phyloP scores from a whole-genome alignment of 2,797 vertebrate species.

The Tamandua tetradactyla region DNA sequence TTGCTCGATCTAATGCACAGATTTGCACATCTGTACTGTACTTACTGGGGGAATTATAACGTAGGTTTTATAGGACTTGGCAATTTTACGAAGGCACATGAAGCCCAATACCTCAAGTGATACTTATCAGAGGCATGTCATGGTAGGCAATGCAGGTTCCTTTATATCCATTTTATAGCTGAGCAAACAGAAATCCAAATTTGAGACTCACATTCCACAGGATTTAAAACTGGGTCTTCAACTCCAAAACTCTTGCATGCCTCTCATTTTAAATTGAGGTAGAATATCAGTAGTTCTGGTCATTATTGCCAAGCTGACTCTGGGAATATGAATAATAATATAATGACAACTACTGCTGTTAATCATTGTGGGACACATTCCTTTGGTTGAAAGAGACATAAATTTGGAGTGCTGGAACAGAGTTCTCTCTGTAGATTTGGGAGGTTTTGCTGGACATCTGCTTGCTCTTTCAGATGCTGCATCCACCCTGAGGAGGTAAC shows the following conservation, averaged over 20 bases:
- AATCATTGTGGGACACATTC: background rate
- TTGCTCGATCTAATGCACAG: background rate
- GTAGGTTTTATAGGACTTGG: background rate
- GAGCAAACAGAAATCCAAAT: conserved; percentile 18
- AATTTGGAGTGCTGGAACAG: accelerated
- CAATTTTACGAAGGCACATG: conserved; percentile 18
- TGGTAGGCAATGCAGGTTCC: background rate
- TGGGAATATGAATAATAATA: background rate
- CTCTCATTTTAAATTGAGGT: background rate
- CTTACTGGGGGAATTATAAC: background rate
- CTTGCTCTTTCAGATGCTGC: background rate
- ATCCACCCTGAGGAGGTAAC: too few species aligned
- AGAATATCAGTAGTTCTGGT: background rate
- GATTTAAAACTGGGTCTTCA: background rate
- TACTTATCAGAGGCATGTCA: background rate
- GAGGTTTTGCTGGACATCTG: background rate
- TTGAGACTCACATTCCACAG: background rate
- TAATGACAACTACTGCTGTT: background rate
- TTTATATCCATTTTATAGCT: background rate
- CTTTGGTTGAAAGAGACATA: background rate
- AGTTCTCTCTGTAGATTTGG: background rate
- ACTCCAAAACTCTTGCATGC: background rate
- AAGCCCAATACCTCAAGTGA: background rate
- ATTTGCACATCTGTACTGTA: conserved; percentile 39
- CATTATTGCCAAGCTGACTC: background rate